Conservation (phyloP, 2,113 vertebrate genomes). For the Amblyopsis rosae region DNA sequence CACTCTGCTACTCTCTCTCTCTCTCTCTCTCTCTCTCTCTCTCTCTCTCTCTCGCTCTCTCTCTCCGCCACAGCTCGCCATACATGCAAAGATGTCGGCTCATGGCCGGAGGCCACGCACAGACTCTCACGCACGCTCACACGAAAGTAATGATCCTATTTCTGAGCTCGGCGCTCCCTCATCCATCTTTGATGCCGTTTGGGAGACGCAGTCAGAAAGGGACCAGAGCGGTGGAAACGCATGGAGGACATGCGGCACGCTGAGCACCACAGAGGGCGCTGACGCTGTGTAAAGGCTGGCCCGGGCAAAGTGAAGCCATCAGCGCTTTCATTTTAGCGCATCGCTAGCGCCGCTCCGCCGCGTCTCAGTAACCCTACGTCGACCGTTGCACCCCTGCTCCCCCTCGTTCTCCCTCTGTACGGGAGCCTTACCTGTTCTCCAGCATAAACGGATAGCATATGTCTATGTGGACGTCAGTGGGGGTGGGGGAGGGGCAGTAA, state of each 20-base stretch:
- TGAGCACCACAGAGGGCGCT: slow-evolving; percentile 28
- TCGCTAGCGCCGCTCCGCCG: slow-evolving; percentile 39
- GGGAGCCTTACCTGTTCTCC: slow-evolving; percentile 48
- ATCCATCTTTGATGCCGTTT: slow-evolving; percentile 26
- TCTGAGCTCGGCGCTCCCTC: slow-evolving; percentile 11
- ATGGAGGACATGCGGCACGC: neutral
- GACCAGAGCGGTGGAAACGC: slow-evolving; percentile 24
- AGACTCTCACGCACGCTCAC: neutral
- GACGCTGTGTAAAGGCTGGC: slow-evolving; percentile 40
- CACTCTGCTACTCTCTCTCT: neutral
- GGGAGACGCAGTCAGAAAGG: slow-evolving; percentile 38
- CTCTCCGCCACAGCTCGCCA: neutral
- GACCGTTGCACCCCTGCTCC: slow-evolving; percentile 12
- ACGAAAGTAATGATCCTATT: slow-evolving; percentile 37
- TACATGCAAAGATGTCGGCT: neutral
- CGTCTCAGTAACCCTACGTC: slow-evolving; percentile 34
- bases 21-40: neutral
- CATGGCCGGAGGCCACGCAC: slow-evolving; percentile 3
- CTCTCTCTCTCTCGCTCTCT: neutral
- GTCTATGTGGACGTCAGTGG: slow-evolving; percentile 41
- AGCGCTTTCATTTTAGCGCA: slow-evolving; percentile 50
- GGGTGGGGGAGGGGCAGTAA: slow-evolving; percentile 12
- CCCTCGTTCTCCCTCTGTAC: slow-evolving; percentile 21
- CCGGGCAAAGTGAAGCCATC: slow-evolving; percentile 53
- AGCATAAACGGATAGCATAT: slow-evolving; percentile 63